A percentile compares a stretch with the other conserved stretches of the same genome.
phyloP scores from a whole-genome alignment of 2,113 vertebrate species.

The Regulus satrapa region DNA sequence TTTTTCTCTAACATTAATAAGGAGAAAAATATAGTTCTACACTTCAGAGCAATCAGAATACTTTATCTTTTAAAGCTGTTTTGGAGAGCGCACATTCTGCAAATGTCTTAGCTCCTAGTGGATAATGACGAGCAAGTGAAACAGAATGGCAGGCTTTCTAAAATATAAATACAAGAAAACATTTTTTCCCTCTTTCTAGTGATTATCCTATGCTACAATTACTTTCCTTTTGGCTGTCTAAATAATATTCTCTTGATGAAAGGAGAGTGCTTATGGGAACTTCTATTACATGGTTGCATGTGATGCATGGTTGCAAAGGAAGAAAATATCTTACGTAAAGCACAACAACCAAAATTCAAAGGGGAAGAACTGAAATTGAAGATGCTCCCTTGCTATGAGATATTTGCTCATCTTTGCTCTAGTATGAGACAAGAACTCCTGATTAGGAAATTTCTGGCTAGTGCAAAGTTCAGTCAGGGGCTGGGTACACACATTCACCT shows the following conservation, averaged over 20 bases:
- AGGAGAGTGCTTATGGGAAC: not conserved
- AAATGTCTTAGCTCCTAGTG: not conserved
- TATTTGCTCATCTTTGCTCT: not conserved
- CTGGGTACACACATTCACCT: not conserved
- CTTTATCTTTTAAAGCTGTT: not conserved
- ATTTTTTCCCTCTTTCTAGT: not conserved
- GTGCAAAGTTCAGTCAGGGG: not conserved
- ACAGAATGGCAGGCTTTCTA: not conserved
- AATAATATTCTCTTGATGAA: not conserved
- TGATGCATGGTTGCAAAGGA: not conserved
- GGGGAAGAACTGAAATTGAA: not conserved
- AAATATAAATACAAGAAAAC: not conserved
- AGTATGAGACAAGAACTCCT: not conserved
- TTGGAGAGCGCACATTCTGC: not conserved
- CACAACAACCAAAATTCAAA: not conserved
- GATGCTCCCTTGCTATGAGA: fast-evolving
- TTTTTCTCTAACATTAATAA: not conserved
- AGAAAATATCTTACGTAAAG: not conserved
- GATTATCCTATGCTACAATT: not conserved
- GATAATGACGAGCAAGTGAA: not conserved
- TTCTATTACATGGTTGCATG: not conserved
- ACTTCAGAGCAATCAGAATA: not conserved
- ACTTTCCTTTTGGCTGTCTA: not conserved
- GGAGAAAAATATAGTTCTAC: not conserved
- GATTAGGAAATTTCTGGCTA: not conserved